These are phyloP conservation scores for Anguilla pacifica DNA, from an alignment of 2,797 vertebrate species.

Conservation along the genomic window DNA sequence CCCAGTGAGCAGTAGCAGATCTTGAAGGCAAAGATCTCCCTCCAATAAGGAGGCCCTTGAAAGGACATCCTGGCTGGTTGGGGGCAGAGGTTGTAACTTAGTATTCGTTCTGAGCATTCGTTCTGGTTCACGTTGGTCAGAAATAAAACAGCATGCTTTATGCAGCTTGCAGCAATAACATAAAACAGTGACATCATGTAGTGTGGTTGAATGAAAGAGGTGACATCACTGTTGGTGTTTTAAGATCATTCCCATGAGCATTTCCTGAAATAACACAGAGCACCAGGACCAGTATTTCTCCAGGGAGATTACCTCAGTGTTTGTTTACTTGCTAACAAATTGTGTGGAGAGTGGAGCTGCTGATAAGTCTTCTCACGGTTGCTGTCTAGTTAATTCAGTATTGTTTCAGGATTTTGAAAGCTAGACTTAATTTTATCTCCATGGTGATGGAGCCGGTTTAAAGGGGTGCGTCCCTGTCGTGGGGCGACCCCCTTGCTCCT, in stretches of 20 bases:
- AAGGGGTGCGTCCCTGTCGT: conserved; percentile 33
- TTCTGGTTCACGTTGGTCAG: background rate
- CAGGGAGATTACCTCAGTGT: conserved; percentile 52
- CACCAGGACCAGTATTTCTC: conserved; percentile 46
- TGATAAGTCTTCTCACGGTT: background rate
- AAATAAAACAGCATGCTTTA: background rate
- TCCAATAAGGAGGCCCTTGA: background rate
- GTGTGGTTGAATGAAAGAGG: conserved; percentile 2
- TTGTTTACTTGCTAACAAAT: background rate
- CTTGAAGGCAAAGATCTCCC: background rate
- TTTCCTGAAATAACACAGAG: conserved; percentile 54
- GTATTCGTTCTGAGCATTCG: background rate
- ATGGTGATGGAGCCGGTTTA: background rate
- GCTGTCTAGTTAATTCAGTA: background rate
- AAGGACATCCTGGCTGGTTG: background rate
- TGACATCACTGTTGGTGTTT: conserved; percentile 57
- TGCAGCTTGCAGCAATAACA: conserved; percentile 2
- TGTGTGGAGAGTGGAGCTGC: background rate
- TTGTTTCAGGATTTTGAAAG: background rate
- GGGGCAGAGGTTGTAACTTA: background rate
- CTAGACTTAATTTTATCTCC: too few relatives aligned
- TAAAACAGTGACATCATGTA: conserved; percentile 35
- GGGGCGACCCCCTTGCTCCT: background rate
- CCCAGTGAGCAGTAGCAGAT: conserved; percentile 9
- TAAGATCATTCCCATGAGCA: conserved; percentile 63